Evolutionary conservation across 2,888 invertebrate species (phyloP).

Genomic region (Halictus ligatus): DNA sequence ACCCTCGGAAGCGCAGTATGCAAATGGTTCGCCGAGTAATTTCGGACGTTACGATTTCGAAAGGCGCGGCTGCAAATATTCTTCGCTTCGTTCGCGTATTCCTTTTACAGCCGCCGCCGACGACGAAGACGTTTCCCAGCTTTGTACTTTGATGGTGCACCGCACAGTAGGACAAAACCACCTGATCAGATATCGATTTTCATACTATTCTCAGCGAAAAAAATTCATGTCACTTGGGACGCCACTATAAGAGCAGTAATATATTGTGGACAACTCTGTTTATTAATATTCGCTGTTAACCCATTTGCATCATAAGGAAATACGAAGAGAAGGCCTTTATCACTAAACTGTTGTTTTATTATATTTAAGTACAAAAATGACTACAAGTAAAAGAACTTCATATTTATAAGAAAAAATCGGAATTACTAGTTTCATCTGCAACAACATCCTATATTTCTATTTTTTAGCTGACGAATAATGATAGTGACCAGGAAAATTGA

Average conservation of each 20-base stretch:
- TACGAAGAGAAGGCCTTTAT: too few species aligned
- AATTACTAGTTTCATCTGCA: too few species aligned
- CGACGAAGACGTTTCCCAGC: neutral
- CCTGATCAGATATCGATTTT: neutral
- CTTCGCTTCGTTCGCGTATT: slow-evolving; percentile 13
- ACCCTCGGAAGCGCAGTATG: slow-evolving; percentile 71
- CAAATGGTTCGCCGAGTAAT: slow-evolving; percentile 70
- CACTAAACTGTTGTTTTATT: too few species aligned
- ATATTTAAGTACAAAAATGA: too few species aligned
- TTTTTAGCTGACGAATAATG: too few species aligned
- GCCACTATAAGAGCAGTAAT: neutral
- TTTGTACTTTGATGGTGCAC: neutral
- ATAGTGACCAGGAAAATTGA: too few species aligned
- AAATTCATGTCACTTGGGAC: neutral
- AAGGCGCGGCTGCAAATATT: slow-evolving; percentile 56
- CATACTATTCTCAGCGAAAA: neutral
- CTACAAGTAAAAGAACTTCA: too few species aligned
- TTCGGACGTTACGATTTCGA: slow-evolving; percentile 75
- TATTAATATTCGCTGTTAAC: neutral
- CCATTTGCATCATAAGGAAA: too few species aligned
- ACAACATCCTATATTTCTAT: too few species aligned
- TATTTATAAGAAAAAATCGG: too few species aligned
- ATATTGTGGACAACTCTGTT: neutral
- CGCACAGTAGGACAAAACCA: neutral
- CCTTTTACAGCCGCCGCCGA: neutral